A percentile compares a stretch with the other conserved stretches of the same genome.
Conservation (phyloP, 92 coral and sea anemone genomes). For the Palythoa heliodiscus region DNA sequence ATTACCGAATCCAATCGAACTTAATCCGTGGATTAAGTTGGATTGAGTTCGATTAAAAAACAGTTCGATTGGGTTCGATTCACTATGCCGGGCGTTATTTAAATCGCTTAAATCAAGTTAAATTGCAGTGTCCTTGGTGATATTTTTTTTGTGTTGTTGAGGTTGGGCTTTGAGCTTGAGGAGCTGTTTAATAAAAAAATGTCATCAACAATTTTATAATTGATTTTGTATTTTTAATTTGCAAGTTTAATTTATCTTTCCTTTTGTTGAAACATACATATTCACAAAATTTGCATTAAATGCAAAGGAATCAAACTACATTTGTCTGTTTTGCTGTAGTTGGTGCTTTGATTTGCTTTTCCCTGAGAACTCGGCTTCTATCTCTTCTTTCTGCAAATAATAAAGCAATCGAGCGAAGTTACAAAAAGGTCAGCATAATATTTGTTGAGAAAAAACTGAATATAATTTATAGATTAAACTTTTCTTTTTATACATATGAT, state of each 20-base stretch:
- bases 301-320: background rate
- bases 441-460: no score
- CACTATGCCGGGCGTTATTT: no score
- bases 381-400: constrained; percentile 14
- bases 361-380: background rate
- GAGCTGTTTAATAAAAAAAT: background rate
- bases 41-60: no score
- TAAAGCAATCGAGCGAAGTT: background rate
- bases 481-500: no score
- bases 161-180: background rate
- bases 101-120: no score
- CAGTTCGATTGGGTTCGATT: no score
- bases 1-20: no score
- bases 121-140: constrained; percentile 2
- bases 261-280: no score
- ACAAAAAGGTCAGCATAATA: background rate
- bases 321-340: background rate
- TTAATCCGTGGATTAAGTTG: no score
- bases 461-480: no score
- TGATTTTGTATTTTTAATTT: background rate
- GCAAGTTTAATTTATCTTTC: background rate
- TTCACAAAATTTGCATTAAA: background rate
- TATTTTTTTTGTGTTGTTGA: background rate
- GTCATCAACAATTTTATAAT: background rate
- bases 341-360: background rate